Base-by-base conservation (phyloP, 2,797 vertebrate genomes). In the Notoglanidium macrostoma region DNA sequence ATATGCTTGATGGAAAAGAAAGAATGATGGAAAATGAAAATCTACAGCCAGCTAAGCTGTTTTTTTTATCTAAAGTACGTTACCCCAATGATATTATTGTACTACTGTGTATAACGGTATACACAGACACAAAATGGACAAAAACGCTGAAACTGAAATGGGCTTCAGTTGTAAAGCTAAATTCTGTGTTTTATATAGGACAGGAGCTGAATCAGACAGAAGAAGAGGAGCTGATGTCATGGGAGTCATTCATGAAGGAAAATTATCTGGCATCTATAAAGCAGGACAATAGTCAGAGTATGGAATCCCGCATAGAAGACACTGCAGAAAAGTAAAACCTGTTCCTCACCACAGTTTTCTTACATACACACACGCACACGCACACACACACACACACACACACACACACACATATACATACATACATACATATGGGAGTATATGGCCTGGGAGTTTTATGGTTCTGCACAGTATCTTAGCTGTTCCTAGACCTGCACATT, bases 221-320 rank as follows among this genome's bases (percentile, higher is more conserved):
- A 91, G 97, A 99, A 85, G 95, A 96, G 0, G 96, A 96, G 11
- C 93, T 99, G 1, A 91, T 99, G 68, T 96, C 96, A 0, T 99
- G 98, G 98, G 98, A 99, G 93, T 92, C 92, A 44, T 95, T 95
- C 91, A 95, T 98, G 94, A 99, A 98, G 92, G 98, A 99, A 93
- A 97, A 91, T 89, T 98, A 98, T 91, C 92, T 99, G 91, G 94
- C 96, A 81, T 94, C 94, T 85, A 92, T 91, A 32, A 95, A 95
- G 87, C 90, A 91, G 78, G 95, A 96, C 89, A 92, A 93, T 90
- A 96, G 90, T 84, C 95, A 97, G 92, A 96, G 94, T 88, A 93
- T 83, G 0, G 97, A 99, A 91, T 94, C 94, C 74, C 95, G 94
- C 87, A 96, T 99, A 79, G 92, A 92, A 74, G 96, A 97, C 83